Evolutionary conservation across 2,888 invertebrate species (phyloP).

Genomic region (Dione vanillae): DNA sequence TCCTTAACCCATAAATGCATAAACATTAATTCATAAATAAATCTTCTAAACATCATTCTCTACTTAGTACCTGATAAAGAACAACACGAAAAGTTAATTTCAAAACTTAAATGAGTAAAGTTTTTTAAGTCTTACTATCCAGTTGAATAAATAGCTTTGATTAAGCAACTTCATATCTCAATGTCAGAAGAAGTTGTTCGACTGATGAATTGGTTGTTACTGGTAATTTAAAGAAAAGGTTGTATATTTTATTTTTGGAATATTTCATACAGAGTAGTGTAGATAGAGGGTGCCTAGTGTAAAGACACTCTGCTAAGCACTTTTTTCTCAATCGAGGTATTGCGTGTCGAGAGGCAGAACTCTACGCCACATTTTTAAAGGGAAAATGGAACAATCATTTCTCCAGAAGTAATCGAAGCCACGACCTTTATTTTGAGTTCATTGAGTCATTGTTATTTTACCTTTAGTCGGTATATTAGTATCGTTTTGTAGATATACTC

Average conservation of each 20-base stretch:
- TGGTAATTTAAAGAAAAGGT: slow-evolving; percentile 27
- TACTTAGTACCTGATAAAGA: slow-evolving; percentile 9
- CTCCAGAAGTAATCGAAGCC: no score
- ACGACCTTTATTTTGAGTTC: no score
- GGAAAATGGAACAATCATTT: no score
- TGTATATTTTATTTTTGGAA: neutral
- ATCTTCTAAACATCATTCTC: neutral
- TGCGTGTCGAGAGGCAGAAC: no score
- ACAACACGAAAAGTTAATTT: slow-evolving; percentile 22
- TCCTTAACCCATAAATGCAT: neutral
- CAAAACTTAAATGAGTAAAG: slow-evolving; percentile 22
- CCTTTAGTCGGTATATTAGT: no score
- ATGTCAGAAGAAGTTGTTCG: slow-evolving; percentile 51
- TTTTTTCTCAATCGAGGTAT: no score
- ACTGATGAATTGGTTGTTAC: slow-evolving; percentile 54
- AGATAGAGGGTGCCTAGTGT: no score
- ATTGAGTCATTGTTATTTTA: no score
- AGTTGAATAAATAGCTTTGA: slow-evolving; percentile 45
- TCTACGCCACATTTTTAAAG: no score
- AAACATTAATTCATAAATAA: neutral
- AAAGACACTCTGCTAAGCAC: no score
- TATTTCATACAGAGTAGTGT: no score
- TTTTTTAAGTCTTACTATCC: slow-evolving; percentile 24
- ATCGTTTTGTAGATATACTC: no score
- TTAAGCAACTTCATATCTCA: slow-evolving; percentile 59